Percentiles rank a stretch among this genome's conserved stretches.
Conservation (phyloP, 2,113 vertebrate species). For the Sander vitreus region DNA sequence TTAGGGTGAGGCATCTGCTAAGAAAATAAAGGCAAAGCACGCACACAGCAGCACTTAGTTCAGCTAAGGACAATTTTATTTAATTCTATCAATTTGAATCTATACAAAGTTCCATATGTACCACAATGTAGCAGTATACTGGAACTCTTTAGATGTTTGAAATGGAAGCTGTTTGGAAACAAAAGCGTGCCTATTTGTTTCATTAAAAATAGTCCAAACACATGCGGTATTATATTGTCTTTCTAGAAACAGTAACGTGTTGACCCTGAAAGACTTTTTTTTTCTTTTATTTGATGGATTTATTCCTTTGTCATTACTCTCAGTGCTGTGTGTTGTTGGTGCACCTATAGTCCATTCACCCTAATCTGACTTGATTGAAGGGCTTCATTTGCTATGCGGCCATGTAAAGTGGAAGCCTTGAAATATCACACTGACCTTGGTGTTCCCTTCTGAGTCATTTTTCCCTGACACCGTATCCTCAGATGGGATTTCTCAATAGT, state of each 20-base stretch:
- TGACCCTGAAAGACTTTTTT: slow-evolving; percentile 51
- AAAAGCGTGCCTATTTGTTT: background rate
- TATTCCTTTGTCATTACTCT: slow-evolving; percentile 78
- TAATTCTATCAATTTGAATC: background rate
- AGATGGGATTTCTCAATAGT: slow-evolving; percentile 61
- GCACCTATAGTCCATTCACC: slow-evolving; percentile 66
- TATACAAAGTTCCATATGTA: background rate
- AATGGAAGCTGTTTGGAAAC: background rate
- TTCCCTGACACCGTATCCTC: slow-evolving; percentile 63
- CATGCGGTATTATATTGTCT: background rate
- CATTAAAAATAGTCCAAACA: background rate
- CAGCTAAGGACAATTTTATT: background rate
- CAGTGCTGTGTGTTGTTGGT: slow-evolving; percentile 66
- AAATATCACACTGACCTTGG: slow-evolving; percentile 84
- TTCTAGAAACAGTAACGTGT: slow-evolving; percentile 27
- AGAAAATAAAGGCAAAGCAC: slow-evolving; percentile 5
- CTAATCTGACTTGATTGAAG: slow-evolving; percentile 84
- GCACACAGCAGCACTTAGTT: background rate
- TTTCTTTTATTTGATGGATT: slow-evolving; percentile 78
- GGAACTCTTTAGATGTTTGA: background rate
- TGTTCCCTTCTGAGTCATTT: slow-evolving; percentile 77
- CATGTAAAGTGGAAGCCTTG: slow-evolving; percentile 84
- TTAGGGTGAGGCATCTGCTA: slow-evolving; percentile 13
- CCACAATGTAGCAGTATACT: background rate
- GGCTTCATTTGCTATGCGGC: slow-evolving; percentile 83